Base-by-base conservation (phyloP, 2,888 invertebrate genomes). In the Stenolophus ochropezus region DNA sequence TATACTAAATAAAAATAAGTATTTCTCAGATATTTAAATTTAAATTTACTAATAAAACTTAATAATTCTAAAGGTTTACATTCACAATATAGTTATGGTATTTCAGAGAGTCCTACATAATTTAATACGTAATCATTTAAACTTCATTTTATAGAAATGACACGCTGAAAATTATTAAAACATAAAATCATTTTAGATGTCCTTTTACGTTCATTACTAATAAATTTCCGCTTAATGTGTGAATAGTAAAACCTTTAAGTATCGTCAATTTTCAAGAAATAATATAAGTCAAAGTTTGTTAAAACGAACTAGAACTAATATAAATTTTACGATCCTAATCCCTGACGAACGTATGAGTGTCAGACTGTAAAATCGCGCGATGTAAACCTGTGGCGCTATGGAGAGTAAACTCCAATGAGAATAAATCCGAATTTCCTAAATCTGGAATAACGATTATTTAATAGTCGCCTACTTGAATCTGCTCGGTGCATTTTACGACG, bases 401-500 rank as follows among this genome's bases (percentile, higher is more conserved):
- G 14, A n/a, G 61, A 61, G n/a, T 61, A 61, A n/a, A 14, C 25
- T 8, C 14, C n/a, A 16, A 33, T 18, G 27, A 1, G 65, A 69
- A 73, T 73, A 73, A 73, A 73, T 73, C 73, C 27, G 23, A 49
- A 73, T 73, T 73, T 73, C 27, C 16, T 73, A 73, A 73, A 73
- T 73, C 73, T 73, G 73, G 49, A 11, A 23, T 73, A 73, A 73
- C 73, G 73, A 49, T 73, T 73, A 73, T 73, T 73, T 73, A 73
- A 73, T 49, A 73, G 73, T 21, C 49, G 73, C 47, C 73, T 33
- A 73, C 73, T 73, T 73, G 49, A 49, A 47, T 73, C 21, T 73
- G 49, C 49, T 73, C 18, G 73, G 25, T 73, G 49, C 49, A 73
- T 73, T 73, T 73, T 73, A 73, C 23, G 73, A 73, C 49, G 49